phyloP scores from a whole-genome alignment of 2,888 invertebrate species.

The Flexamia atlantica region DNA sequence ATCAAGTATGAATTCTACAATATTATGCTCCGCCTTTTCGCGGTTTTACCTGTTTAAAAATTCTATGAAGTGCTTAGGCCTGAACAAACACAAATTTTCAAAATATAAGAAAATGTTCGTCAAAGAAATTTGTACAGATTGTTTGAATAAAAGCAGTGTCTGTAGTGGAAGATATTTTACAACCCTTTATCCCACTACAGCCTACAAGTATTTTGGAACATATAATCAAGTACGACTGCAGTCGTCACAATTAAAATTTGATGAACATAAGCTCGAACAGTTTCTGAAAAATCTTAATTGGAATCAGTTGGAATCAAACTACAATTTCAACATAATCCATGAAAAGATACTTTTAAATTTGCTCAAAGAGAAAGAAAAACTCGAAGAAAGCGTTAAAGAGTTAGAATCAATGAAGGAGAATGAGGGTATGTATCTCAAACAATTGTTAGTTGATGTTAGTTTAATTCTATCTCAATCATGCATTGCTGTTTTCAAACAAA shows the following conservation, averaged over 20 bases:
- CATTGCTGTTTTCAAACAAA: too few species aligned
- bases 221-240: not conserved
- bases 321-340: not conserved
- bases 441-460: too few species aligned
- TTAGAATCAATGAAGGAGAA: constrained; percentile 37
- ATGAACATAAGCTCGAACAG: constrained; percentile 21
- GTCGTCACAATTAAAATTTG: not conserved
- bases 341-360: not conserved
- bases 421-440: not conserved
- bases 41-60: not conserved
- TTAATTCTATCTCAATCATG: too few species aligned
- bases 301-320: not conserved
- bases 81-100: not conserved
- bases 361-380: constrained; percentile 14
- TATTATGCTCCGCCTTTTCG: too few species aligned
- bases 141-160: not conserved
- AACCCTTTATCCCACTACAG: not conserved
- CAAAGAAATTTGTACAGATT: not conserved
- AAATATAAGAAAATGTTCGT: not conserved
- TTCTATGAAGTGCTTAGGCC: not conserved
- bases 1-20: too few species aligned
- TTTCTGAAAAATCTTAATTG: constrained; percentile 12
- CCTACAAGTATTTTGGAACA: not conserved
- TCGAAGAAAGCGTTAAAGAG: constrained; percentile 11
- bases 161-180: not conserved